These are phyloP conservation scores for Hololepta plana DNA, from an alignment of 2,888 invertebrate genomes.

Conservation along the genomic window DNA sequence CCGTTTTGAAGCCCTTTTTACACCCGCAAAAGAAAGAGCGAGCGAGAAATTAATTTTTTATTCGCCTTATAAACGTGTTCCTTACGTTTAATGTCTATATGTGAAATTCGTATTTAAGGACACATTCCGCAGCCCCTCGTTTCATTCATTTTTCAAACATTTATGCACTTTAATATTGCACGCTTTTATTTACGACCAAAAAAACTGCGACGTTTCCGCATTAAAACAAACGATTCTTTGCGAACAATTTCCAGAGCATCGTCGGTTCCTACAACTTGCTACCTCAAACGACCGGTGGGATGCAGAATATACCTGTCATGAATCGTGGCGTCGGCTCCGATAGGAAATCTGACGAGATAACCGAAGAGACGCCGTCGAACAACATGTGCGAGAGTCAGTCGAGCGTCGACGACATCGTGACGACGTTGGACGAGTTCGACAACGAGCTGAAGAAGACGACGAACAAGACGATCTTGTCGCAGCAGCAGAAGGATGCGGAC, in stretches of 20 bases:
- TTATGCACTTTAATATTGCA: no score
- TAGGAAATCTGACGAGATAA: neutral
- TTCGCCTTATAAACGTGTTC: no score
- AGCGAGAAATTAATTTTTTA: no score
- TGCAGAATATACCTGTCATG: neutral
- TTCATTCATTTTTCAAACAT: no score
- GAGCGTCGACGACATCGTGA: slow-evolving; percentile 26
- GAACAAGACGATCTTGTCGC: slow-evolving; percentile 17
- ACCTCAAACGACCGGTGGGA: slow-evolving; percentile 40
- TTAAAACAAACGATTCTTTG: slow-evolving; percentile 1
- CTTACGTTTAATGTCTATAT: no score
- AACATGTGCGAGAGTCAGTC: slow-evolving; percentile 30
- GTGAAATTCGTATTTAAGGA: no score
- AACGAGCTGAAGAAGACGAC: slow-evolving; percentile 18
- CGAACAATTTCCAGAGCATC: slow-evolving; percentile 28
- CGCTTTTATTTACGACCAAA: no score
- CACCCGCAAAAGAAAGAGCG: no score
- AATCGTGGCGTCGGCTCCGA: neutral
- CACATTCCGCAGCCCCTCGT: no score
- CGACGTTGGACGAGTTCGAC: slow-evolving; percentile 21
- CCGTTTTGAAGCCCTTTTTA: no score
- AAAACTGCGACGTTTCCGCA: no score
- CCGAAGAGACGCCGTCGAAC: neutral
- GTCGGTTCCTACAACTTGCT: slow-evolving; percentile 58
- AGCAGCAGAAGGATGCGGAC: slow-evolving; percentile 46